Conservation (phyloP, 2,888 invertebrate species). For the Sinhomidia bicolor region DNA sequence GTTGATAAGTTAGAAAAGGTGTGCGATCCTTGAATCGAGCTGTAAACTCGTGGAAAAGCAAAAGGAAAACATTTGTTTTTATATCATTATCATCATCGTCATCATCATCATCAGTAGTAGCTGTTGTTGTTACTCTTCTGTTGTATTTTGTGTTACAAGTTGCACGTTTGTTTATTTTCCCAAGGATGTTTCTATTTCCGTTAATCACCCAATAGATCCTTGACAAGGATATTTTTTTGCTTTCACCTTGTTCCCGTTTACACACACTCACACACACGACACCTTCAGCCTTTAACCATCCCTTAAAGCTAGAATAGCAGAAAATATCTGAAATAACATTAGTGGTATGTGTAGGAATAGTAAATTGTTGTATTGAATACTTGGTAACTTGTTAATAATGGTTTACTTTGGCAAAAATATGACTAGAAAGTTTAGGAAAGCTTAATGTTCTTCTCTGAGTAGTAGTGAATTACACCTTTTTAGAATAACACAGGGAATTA, state of each 20-base stretch:
- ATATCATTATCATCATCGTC: neutral
- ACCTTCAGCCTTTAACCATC: neutral
- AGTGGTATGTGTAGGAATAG: neutral
- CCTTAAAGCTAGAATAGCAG: neutral
- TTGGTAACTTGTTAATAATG: slow-evolving; percentile 9
- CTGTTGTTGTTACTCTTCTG: neutral
- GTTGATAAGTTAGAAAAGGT: neutral
- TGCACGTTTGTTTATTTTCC: neutral
- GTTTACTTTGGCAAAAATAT: slow-evolving; percentile 34
- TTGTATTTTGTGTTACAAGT: neutral
- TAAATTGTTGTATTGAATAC: neutral
- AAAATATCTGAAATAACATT: neutral
- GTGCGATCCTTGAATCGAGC: slow-evolving; percentile 26
- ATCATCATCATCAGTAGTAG: no score
- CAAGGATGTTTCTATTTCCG: neutral
- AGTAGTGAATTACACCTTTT: neutral
- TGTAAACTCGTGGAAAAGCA: neutral
- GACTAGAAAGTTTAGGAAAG: slow-evolving; percentile 46
- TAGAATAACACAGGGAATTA: neutral
- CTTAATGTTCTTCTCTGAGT: slow-evolving; percentile 7
- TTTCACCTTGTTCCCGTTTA: neutral
- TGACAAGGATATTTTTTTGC: neutral
- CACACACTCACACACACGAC: neutral
- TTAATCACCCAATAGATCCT: neutral
- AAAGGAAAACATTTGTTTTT: neutral